These are phyloP conservation scores for Malurus alboscapulatus DNA, from an alignment of 2,113 vertebrate species.

Conservation along the genomic window DNA sequence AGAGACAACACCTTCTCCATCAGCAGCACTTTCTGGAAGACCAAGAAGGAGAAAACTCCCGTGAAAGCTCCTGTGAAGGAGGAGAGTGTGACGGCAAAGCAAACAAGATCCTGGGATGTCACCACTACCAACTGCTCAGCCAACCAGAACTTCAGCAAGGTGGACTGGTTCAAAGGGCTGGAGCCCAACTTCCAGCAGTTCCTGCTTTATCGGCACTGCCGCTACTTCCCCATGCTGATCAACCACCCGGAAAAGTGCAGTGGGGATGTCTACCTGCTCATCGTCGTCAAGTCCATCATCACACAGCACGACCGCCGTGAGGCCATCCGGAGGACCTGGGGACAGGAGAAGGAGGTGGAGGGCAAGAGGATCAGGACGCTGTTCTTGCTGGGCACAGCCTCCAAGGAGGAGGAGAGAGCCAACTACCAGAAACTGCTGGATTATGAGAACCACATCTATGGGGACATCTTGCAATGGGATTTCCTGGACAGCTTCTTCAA, in stretches of 20 bases:
- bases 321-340: slow-evolving; percentile 94
- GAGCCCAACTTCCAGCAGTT: slow-evolving; percentile 90
- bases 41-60: neutral
- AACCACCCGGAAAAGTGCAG: slow-evolving; percentile 92
- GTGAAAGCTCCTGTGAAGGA: neutral
- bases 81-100: neutral
- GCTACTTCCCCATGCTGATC: slow-evolving; percentile 89
- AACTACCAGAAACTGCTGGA: slow-evolving; percentile 96
- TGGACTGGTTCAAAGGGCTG: slow-evolving; percentile 83
- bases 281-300: slow-evolving; percentile 92
- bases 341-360: slow-evolving; percentile 77
- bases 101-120: slow-evolving; percentile 81
- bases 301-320: slow-evolving; percentile 91
- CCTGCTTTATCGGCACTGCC: slow-evolving; percentile 89
- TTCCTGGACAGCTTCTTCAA: slow-evolving; percentile 97
- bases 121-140: slow-evolving; percentile 83
- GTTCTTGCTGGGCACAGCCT: slow-evolving; percentile 86
- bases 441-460: slow-evolving; percentile 88
- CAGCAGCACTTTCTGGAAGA: slow-evolving; percentile 82
- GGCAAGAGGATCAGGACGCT: slow-evolving; percentile 82
- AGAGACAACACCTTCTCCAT: neutral
- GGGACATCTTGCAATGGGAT: slow-evolving; percentile 95
- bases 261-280: slow-evolving; percentile 79
- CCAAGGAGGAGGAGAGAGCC: slow-evolving; percentile 80
- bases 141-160: slow-evolving; percentile 82